Percentiles rank a stretch among this genome's conserved stretches.
phyloP scores from a whole-genome alignment of 2,888 invertebrate genomes.

The Pilophorus perplexus region DNA sequence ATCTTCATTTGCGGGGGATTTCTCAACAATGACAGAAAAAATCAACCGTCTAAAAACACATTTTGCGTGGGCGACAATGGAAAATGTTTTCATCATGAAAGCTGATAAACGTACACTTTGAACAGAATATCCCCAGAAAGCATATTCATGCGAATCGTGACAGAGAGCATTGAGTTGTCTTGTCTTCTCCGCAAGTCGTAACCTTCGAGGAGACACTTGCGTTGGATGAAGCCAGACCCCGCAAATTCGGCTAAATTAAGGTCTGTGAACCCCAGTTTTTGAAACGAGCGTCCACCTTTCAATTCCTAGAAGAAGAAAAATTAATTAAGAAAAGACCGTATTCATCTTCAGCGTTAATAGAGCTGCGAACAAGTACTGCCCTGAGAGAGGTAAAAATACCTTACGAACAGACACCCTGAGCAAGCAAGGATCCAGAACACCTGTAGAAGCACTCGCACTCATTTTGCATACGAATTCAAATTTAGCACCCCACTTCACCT shows the following conservation, averaged over 20 bases:
- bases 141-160: conserved; percentile 90
- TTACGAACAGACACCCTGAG: conserved; percentile 93
- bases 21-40: too few relatives aligned
- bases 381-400: too few relatives aligned
- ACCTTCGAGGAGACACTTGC: conserved; percentile 90
- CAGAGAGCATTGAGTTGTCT: conserved; percentile 93
- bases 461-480: conserved; percentile 95
- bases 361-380: too few relatives aligned
- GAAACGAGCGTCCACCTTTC: conserved; percentile 78
- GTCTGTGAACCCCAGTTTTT: conserved; percentile 96
- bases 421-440: conserved; percentile 88
- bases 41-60: too few relatives aligned
- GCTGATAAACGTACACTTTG: conserved; percentile 97
- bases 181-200: conserved; percentile 89
- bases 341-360: too few relatives aligned
- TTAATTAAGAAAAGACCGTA: too few relatives aligned
- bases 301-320: conserved; percentile 57
- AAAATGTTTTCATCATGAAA: too few relatives aligned
- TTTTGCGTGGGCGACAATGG: too few relatives aligned
- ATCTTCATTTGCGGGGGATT: too few relatives aligned
- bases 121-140: conserved; percentile 94
- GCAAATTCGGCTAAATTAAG: conserved; percentile 96
- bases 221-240: conserved; percentile 81
- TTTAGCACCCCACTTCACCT: conserved; percentile 87
- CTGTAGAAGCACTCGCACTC: conserved; percentile 92